Base-by-base conservation (phyloP, 2,113 vertebrate species). In the Procapra przewalskii region DNA sequence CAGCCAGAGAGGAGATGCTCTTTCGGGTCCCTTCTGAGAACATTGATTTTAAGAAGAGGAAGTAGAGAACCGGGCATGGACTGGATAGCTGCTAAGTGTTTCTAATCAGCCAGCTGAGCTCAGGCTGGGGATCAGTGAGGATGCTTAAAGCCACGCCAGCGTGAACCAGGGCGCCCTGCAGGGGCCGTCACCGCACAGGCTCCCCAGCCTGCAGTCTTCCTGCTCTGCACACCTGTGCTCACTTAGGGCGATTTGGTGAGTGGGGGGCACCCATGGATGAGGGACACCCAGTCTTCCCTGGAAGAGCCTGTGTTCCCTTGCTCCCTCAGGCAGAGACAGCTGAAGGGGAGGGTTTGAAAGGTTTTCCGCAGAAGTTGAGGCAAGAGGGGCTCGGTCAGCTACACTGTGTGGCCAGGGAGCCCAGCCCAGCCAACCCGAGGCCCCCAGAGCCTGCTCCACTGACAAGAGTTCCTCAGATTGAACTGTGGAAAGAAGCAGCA, bases 91-190 rank as follows among this genome's bases (percentile, higher is more conserved):
- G 80, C 60, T 75, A 54, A 31, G 3, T 43, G 14, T 40, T 59
- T 79, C 64, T 55, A 71, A 27, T 0, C 55, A 59, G 27, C 83
- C 55, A 45, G 83, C 54, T 5, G 3, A n/a, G 91, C 55, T 25
- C 7, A 12, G 27, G 40, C 81, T n/a, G 23, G 48, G 27, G 33
- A 13, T 40, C 15, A 0, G n/a, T 0, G 67, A 55, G 79, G 55
- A 11, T 2, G 11, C 33, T 3, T 3, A 16, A 36, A 36, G 77
- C 1, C 23, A 50, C 0, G 0, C 60, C 13, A 11, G 14, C 13
- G 7, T 9, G 31, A 31, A 52, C 19, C 82, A 1, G 60, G 0
- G 9, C 17, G 1, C 40, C 52, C 50, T 3, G 7, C 40, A 4
- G 54, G 50, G 45, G 33, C 12, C 1, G 6, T 52, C 36, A 57